Base-by-base conservation (phyloP, 2,888 invertebrate species). In the Oxytorus armatus region DNA sequence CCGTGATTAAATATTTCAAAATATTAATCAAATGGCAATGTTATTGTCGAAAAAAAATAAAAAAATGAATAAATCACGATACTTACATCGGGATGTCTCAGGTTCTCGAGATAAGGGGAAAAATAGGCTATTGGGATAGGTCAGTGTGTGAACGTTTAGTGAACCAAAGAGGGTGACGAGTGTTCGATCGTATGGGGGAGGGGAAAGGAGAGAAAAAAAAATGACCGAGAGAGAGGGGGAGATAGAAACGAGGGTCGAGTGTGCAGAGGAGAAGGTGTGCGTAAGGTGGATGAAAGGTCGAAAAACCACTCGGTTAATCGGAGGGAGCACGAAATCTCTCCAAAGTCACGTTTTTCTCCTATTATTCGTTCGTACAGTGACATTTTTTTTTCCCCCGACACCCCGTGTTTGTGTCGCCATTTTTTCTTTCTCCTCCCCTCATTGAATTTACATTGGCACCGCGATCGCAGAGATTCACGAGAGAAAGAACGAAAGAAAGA, bases 251-350 rank as follows among this genome's bases (percentile, higher is more conserved):
- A 16, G 57, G 16, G n/a, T n/a, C n/a, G n/a, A n/a, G n/a, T n/a
- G n/a, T n/a, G n/a, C n/a, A n/a, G 51, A 47, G 25, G 47, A 36
- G 63, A 66, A 53, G 77, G 69, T 74, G 68, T 23, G 14, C 51
- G 72, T 61, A 74, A 66, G 70, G 70, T 70, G 77, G 77, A 49
- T 44, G 65, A 49, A 72, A 72, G 77, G 72, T 77, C 63, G 69
- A 63, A 65, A 65, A 70, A 75, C n/a, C 57, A 70, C 33, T 23
- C n/a, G n/a, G 49, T 53, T 36, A 44, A 59, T 23, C 53, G 53
- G 11, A 63, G 69, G 53, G 76, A 61, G 44, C 25, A 11, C 23
- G 18, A 42, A 14, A 42, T 3, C 14, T 47, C 29, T 47, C 47
- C 3, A n/a, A n/a, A 8, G 10, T 1, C 42, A 63, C 61, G 25